These are phyloP conservation scores for Exephanes ischioxanthus DNA, from an alignment of 2,888 invertebrate genomes.

Conservation along the genomic window DNA sequence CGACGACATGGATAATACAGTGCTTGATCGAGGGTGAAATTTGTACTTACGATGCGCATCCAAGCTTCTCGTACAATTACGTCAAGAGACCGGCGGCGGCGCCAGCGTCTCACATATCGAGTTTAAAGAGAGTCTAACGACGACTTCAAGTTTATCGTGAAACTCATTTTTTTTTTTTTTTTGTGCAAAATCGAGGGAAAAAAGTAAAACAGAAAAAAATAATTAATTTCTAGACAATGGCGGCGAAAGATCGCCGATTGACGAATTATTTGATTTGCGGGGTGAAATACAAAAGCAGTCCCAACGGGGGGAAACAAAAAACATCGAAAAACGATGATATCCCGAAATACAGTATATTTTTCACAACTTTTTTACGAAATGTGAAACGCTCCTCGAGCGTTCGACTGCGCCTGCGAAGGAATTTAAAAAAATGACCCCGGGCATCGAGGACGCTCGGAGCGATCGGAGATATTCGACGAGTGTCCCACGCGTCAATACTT, in stretches of 20 bases:
- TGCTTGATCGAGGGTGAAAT: slow-evolving; percentile 88
- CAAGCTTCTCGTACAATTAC: slow-evolving; percentile 87
- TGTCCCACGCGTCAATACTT: slow-evolving; percentile 14
- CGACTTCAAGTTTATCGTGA: not conserved
- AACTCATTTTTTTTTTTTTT: slow-evolving; percentile 22
- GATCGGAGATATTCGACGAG: slow-evolving; percentile 2
- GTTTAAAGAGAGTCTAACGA: slow-evolving; percentile 56
- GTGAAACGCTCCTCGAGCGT: slow-evolving; percentile 18
- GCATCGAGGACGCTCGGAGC: not conserved
- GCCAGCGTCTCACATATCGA: slow-evolving; percentile 52
- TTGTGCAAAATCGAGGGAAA: not conserved
- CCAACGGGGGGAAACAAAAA: slow-evolving; percentile 11
- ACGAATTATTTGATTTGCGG: slow-evolving; percentile 41
- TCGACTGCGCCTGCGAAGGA: slow-evolving; percentile 19
- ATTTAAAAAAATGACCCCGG: not conserved
- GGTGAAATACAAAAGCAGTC: slow-evolving; percentile 21
- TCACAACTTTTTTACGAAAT: slow-evolving; percentile 60
- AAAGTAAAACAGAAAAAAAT: not conserved
- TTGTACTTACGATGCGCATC: slow-evolving; percentile 85
- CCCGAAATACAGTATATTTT: slow-evolving; percentile 62
- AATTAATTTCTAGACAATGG: not conserved
- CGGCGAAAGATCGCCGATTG: slow-evolving; percentile 24
- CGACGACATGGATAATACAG: slow-evolving; percentile 90
- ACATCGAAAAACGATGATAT: slow-evolving; percentile 19
- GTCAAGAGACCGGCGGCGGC: slow-evolving; percentile 70